A percentile compares a stretch with the other conserved stretches of the same genome.
phyloP scores from a whole-genome alignment of 1,140 invertebrate species.

The Calephelis nemesis region DNA sequence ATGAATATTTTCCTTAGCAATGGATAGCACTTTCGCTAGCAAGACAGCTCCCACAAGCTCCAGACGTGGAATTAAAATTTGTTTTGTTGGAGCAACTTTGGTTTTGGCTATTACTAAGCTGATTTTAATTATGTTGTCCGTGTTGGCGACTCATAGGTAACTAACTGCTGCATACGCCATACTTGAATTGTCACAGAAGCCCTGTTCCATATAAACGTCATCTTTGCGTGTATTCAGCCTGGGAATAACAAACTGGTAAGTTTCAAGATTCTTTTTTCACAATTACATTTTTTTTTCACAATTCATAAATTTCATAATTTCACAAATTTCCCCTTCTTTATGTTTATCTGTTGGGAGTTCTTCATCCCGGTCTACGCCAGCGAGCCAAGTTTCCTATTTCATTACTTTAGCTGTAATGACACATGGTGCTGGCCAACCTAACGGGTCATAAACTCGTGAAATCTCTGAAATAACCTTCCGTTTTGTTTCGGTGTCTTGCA shows the following conservation, averaged over 20 bases:
- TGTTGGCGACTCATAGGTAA: slow-evolving; percentile 29
- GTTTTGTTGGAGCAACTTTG: slow-evolving; percentile 44
- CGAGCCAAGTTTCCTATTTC: slow-evolving; percentile 54
- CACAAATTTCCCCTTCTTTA: slow-evolving; percentile 32
- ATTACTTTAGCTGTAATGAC: slow-evolving; percentile 52
- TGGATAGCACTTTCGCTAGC: slow-evolving; percentile 33
- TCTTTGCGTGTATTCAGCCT: slow-evolving; percentile 20
- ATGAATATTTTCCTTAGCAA: slow-evolving; percentile 38
- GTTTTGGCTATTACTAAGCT: slow-evolving; percentile 38
- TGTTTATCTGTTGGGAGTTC: slow-evolving; percentile 27
- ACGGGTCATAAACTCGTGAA: slow-evolving; percentile 52
- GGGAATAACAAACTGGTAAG: slow-evolving; percentile 33
- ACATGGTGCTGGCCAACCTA: slow-evolving; percentile 51
- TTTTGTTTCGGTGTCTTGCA: slow-evolving; percentile 35
- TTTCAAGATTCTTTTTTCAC: slow-evolving; percentile 24
- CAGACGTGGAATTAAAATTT: slow-evolving; percentile 45
- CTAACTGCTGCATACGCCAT: slow-evolving; percentile 37
- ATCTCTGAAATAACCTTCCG: slow-evolving; percentile 43
- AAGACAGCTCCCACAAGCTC: slow-evolving; percentile 54
- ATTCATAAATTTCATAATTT: no score
- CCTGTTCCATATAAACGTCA: slow-evolving; percentile 30
- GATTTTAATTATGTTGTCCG: slow-evolving; percentile 16
- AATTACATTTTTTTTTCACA: no score
- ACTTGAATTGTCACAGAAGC: slow-evolving; percentile 37
- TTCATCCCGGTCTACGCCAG: slow-evolving; percentile 45